Percentiles rank a stretch among this genome's conserved stretches.
These are phyloP conservation scores for Malacosoma neustria DNA, from an alignment of 2,888 invertebrate species.

Conservation along the genomic window DNA sequence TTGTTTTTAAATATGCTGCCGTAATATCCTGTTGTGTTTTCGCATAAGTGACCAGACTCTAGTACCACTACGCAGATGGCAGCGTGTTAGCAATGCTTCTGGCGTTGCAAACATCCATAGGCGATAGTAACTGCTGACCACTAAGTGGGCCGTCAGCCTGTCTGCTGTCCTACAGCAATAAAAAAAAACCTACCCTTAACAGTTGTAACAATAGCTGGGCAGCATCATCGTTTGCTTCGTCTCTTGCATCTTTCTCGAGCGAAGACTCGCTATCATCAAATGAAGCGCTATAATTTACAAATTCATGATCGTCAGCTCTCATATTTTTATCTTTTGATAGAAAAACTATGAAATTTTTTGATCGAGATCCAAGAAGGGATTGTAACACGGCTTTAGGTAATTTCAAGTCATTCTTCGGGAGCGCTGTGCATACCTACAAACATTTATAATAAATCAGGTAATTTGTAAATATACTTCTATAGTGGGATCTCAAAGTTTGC, in stretches of 20 bases:
- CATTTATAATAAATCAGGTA: no score
- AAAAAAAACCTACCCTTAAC: background rate
- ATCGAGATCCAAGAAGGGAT: background rate
- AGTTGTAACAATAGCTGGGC: background rate
- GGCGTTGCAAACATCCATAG: no score
- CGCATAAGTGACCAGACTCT: no score
- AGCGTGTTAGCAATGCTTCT: no score
- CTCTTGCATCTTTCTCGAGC: background rate
- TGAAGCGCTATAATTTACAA: background rate
- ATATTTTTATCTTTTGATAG: background rate
- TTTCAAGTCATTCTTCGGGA: background rate
- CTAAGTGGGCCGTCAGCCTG: no score
- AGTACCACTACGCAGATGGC: no score
- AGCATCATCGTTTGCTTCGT: background rate
- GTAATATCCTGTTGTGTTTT: no score
- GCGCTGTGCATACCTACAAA: background rate
- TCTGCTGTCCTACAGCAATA: no score
- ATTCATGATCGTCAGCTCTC: background rate
- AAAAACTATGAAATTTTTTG: background rate
- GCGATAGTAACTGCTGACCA: no score
- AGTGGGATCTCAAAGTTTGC: no score
- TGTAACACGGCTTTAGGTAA: background rate
- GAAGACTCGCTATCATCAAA: background rate
- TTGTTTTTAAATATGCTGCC: no score
- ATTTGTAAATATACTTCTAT: no score